Evolutionary conservation across 1,140 invertebrate genomes (phyloP).

Genomic region (Stegodyphus mimosarum): DNA sequence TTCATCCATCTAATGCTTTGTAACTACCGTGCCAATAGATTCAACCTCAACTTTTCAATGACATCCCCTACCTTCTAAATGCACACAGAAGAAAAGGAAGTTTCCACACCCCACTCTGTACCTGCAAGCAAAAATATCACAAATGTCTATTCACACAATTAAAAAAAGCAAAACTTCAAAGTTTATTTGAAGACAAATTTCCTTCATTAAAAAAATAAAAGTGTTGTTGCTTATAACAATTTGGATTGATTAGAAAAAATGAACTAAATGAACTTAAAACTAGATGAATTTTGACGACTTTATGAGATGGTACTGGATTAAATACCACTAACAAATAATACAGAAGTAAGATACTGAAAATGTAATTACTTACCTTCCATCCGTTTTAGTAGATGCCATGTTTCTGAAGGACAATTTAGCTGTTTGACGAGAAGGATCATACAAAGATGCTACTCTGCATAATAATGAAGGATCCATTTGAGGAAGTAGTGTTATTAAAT

Average conservation of each 20-base stretch:
- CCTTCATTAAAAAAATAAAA: neutral
- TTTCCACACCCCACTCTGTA: too few species aligned
- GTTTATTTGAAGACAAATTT: too few species aligned
- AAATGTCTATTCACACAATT: too few species aligned
- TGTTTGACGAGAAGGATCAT: slow-evolving; percentile 47
- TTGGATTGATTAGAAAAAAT: neutral
- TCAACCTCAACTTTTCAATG: too few species aligned
- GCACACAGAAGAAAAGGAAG: too few species aligned
- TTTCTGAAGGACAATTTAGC: slow-evolving; percentile 40
- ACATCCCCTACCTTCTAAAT: too few species aligned
- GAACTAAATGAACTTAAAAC: neutral
- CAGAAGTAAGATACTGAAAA: neutral
- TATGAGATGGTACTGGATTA: neutral
- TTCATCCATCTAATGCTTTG: too few species aligned
- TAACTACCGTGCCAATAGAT: too few species aligned
- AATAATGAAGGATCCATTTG: slow-evolving; percentile 63
- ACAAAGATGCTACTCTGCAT: slow-evolving; percentile 63
- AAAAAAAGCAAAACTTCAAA: too few species aligned
- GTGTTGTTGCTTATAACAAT: neutral
- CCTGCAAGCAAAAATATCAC: too few species aligned
- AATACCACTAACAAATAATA: neutral
- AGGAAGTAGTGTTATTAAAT: slow-evolving; percentile 63
- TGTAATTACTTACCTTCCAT: slow-evolving; percentile 21
- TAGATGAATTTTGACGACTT: neutral
- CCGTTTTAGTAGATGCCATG: slow-evolving; percentile 22